Percentiles rank a stretch among this genome's conserved stretches.
phyloP scores from a whole-genome alignment of 2,888 invertebrate genomes.

The Harpagoxenus sublaevis region DNA sequence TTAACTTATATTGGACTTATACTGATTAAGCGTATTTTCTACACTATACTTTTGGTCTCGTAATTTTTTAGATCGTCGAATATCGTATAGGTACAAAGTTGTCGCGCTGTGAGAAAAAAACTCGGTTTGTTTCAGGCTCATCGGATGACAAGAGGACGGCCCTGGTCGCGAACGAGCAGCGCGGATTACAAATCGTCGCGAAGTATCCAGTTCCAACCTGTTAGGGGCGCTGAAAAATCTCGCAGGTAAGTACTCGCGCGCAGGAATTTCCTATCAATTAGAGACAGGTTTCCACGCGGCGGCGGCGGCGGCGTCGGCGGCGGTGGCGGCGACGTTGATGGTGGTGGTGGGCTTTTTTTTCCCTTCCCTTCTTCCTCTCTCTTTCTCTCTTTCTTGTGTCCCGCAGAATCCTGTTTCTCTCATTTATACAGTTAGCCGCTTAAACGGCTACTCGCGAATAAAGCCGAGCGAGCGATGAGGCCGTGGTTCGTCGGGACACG shows the following conservation, averaged over 20 bases:
- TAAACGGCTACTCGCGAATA: constrained; percentile 70
- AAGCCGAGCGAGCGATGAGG: constrained; percentile 58
- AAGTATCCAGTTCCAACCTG: constrained; percentile 82
- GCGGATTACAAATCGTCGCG: constrained; percentile 81
- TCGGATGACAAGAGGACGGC: constrained; percentile 39
- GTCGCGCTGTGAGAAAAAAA: constrained; percentile 28
- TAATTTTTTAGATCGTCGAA: not conserved
- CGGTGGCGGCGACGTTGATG: constrained; percentile 41
- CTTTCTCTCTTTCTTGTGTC: constrained; percentile 68
- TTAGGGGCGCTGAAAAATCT: constrained; percentile 81
- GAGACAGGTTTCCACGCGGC: constrained; percentile 83
- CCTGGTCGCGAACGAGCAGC: constrained; percentile 57
- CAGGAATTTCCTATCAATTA: constrained; percentile 86
- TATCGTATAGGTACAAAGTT: not conserved
- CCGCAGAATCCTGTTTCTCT: constrained; percentile 80
- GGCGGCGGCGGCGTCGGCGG: constrained; percentile 69
- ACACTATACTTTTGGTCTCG: not conserved
- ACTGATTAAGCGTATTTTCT: not conserved
- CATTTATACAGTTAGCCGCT: constrained; percentile 80
- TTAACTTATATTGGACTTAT: not conserved
- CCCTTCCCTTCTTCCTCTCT: constrained; percentile 57
- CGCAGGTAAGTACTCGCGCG: constrained; percentile 74
- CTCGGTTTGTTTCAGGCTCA: constrained; percentile 17
- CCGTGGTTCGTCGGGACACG: constrained; percentile 43
- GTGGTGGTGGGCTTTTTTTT: constrained; percentile 61